Evolutionary conservation across 2,797 vertebrate genomes (phyloP).

Genomic region (Alcedo atthis): DNA sequence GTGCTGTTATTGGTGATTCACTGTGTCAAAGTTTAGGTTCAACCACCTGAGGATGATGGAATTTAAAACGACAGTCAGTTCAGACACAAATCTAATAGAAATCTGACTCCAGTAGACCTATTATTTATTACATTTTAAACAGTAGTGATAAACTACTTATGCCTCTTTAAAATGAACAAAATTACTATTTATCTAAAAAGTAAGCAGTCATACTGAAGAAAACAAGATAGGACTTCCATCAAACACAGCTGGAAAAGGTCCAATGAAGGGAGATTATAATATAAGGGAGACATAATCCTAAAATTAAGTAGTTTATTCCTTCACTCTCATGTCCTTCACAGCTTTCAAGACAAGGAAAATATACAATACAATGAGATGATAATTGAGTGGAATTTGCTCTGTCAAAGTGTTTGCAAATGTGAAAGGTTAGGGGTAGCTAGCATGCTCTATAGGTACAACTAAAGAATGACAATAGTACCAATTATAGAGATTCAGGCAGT

Average conservation of each 20-base stretch:
- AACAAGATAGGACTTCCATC: background rate
- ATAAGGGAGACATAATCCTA: background rate
- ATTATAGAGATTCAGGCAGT: background rate
- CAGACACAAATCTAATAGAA: background rate
- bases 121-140: background rate
- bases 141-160: background rate
- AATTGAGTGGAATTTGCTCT: background rate
- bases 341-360: background rate
- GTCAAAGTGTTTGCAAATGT: background rate
- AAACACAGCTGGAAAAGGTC: background rate
- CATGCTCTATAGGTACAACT: background rate
- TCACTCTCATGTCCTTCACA: background rate
- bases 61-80: background rate
- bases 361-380: background rate
- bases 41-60: background rate
- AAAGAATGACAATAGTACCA: background rate
- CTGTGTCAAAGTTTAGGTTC: background rate
- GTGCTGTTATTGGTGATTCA: background rate
- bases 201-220: background rate
- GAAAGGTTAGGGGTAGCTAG: background rate
- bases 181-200: background rate
- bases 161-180: background rate
- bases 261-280: background rate
- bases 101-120: background rate
- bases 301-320: background rate